phyloP scores from a whole-genome alignment of 1,140 invertebrate species.

The Ganaspis sp. region DNA sequence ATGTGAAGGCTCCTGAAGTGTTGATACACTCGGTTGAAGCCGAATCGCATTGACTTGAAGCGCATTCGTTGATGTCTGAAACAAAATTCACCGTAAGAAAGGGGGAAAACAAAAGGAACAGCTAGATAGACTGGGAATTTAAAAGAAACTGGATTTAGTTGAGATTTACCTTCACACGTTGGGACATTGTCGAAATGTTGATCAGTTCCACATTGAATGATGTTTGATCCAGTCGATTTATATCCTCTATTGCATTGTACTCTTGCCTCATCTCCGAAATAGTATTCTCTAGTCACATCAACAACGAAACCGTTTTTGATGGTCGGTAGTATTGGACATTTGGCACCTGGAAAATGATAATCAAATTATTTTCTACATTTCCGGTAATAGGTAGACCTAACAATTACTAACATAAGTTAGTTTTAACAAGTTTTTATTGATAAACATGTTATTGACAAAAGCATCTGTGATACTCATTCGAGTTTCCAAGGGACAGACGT shows the following conservation, averaged over 20 bases:
- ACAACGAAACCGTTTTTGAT: conserved; percentile 91
- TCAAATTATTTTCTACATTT: neutral
- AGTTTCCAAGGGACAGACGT: too few species aligned
- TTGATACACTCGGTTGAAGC: conserved; percentile 95
- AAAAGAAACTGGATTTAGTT: neutral
- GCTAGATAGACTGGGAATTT: too few species aligned
- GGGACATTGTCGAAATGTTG: conserved; percentile 91
- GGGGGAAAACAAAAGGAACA: too few species aligned
- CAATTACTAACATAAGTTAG: too few species aligned
- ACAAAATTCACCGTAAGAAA: conserved; percentile 31
- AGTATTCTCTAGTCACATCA: conserved; percentile 85
- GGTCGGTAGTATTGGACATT: conserved; percentile 88
- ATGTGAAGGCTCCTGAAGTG: conserved; percentile 92
- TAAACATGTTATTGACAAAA: too few species aligned
- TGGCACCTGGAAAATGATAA: conserved; percentile 77
- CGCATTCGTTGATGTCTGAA: conserved; percentile 94
- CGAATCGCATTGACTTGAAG: conserved; percentile 90
- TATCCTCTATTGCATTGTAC: conserved; percentile 95
- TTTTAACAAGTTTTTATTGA: too few species aligned
- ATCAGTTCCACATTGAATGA: conserved; percentile 91
- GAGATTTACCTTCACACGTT: conserved; percentile 83
- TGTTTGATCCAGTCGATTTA: conserved; percentile 88
- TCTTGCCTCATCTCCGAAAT: conserved; percentile 92
- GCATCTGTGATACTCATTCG: too few species aligned
- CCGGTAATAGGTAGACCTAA: too few species aligned